A percentile compares a stretch with the other conserved stretches of the same genome.
These are phyloP conservation scores for Bombyx huttoni DNA, from an alignment of 2,888 invertebrate species.

Conservation along the genomic window DNA sequence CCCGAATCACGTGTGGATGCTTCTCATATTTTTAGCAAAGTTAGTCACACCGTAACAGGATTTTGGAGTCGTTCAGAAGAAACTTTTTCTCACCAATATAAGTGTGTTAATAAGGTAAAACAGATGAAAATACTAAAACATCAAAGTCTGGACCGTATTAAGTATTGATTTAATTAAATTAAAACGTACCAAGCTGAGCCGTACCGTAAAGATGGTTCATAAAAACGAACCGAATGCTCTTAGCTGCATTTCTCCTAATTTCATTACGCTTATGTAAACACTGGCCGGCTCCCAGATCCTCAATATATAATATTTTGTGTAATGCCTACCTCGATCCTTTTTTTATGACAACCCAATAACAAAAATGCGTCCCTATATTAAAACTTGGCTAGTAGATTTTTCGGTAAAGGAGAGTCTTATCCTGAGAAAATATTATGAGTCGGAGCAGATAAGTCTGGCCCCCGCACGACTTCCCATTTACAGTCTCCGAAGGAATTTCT, in stretches of 20 bases:
- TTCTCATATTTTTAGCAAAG: too few relatives aligned
- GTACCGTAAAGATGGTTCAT: not conserved
- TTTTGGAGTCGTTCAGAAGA: too few relatives aligned
- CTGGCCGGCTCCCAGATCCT: constrained; percentile 12
- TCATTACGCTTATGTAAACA: constrained; percentile 4
- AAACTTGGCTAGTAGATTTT: constrained; percentile 29
- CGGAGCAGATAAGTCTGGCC: constrained; percentile 34
- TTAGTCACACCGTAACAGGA: too few relatives aligned
- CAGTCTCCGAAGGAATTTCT: constrained; percentile 61
- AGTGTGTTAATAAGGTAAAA: not conserved
- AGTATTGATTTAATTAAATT: not conserved
- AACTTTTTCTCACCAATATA: too few relatives aligned
- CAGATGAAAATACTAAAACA: not conserved
- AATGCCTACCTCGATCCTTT: constrained; percentile 19
- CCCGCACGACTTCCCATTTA: constrained; percentile 64
- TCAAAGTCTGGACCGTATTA: not conserved
- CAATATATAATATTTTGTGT: constrained; percentile 17
- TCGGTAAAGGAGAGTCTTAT: constrained; percentile 43
- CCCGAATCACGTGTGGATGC: too few relatives aligned
- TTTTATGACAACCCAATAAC: constrained; percentile 20
- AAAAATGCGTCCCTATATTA: constrained; percentile 18
- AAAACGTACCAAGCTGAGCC: not conserved
- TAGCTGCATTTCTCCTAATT: constrained; percentile 1
- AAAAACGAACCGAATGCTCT: not conserved
- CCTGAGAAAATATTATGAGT: constrained; percentile 54